Conservation (phyloP, 2,113 vertebrate species). For the Ameiurus melas region DNA sequence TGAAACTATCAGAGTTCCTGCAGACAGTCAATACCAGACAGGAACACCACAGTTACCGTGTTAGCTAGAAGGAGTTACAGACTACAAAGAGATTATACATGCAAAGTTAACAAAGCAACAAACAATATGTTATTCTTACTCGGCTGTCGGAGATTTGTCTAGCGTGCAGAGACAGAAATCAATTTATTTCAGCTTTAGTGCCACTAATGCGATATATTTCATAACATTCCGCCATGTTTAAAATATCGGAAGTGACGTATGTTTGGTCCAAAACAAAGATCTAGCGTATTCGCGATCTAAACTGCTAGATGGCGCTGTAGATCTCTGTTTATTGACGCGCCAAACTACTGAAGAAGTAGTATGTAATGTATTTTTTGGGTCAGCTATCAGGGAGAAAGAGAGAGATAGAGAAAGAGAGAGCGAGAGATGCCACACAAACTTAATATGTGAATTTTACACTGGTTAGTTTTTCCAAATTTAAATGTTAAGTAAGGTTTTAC, state of each 20-base stretch:
- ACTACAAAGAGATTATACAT: not conserved
- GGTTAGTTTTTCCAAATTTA: not conserved
- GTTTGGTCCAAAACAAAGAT: slow-evolving; percentile 9
- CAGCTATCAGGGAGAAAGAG: not conserved
- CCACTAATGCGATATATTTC: not conserved
- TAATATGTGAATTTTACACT: not conserved
- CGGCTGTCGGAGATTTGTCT: not conserved
- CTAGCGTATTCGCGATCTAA: not conserved
- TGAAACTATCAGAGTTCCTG: not conserved
- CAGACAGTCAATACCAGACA: not conserved
- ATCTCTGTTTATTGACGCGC: not conserved
- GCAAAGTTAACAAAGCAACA: not conserved
- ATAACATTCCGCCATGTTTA: slow-evolving; percentile 51
- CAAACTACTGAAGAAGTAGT: not conserved
- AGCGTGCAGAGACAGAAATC: not conserved
- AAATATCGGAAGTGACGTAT: slow-evolving; percentile 42
- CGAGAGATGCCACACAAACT: not conserved
- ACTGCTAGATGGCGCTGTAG: slow-evolving; percentile 26
- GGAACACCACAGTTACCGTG: not conserved
- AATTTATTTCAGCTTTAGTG: slow-evolving; percentile 24
- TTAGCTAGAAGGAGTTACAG: not conserved
- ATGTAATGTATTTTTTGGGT: not conserved
- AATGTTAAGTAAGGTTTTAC: too few relatives aligned
- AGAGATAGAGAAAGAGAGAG: not conserved
- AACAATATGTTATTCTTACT: not conserved